These are phyloP conservation scores for Arenaria interpres DNA, from an alignment of 2,113 vertebrate genomes.

Conservation along the genomic window DNA sequence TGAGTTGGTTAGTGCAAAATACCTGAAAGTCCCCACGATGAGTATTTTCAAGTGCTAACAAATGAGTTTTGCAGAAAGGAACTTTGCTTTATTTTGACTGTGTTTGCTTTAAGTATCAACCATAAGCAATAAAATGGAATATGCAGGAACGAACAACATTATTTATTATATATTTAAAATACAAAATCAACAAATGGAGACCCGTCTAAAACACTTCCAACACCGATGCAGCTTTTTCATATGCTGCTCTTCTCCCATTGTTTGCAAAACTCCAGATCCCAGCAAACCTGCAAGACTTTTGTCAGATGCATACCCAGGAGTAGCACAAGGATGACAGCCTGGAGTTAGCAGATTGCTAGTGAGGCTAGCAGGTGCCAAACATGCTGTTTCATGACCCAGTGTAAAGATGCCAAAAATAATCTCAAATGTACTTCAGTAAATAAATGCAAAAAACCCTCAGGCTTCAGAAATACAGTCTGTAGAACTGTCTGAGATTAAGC, in stretches of 20 bases:
- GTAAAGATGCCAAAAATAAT: conserved; percentile 55
- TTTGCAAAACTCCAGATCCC: neutral
- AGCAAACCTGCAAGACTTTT: conserved; percentile 41
- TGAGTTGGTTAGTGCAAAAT: neutral
- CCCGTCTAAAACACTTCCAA: neutral
- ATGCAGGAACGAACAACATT: neutral
- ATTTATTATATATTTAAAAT: neutral
- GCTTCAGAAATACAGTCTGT: neutral
- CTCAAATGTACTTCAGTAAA: conserved; percentile 27
- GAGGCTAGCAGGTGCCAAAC: conserved; percentile 49
- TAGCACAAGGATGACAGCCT: conserved; percentile 38
- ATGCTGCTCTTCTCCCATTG: neutral
- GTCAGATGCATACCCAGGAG: conserved; percentile 31
- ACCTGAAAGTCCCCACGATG: neutral
- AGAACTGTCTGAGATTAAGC: neutral
- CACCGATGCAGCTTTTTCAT: neutral
- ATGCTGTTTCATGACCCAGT: conserved; percentile 52
- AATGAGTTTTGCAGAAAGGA: neutral
- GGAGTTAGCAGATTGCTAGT: conserved; percentile 40
- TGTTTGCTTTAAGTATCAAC: neutral
- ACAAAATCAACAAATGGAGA: neutral
- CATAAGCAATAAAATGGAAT: neutral
- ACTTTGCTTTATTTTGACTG: neutral
- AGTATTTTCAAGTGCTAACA: neutral
- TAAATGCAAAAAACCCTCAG: conserved; percentile 2